Conservation (phyloP, 1,140 invertebrate genomes). For the Amphibalanus amphitrite region DNA sequence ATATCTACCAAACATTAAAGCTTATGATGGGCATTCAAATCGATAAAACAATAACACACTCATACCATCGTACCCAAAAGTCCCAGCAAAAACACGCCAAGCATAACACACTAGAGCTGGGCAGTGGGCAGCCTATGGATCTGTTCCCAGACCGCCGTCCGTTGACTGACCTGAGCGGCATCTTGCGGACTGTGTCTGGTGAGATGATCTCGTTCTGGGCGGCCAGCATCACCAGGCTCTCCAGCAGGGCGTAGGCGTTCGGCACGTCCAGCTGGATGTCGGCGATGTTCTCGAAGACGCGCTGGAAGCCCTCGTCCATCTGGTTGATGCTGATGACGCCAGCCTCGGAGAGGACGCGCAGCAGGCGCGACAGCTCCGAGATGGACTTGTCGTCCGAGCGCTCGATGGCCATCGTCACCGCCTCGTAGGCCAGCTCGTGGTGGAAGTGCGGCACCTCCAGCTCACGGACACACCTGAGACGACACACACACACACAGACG, state of each 20-base stretch:
- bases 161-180: not conserved
- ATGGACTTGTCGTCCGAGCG: slow-evolving; percentile 54
- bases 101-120: too few species aligned
- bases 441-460: slow-evolving; percentile 89
- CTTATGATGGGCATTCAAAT: too few species aligned
- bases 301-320: slow-evolving; percentile 60
- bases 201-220: not conserved
- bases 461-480: slow-evolving; percentile 36
- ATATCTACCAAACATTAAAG: too few species aligned
- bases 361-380: slow-evolving; percentile 55
- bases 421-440: slow-evolving; percentile 65
- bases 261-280: slow-evolving; percentile 83
- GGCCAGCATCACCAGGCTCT: slow-evolving; percentile 49
- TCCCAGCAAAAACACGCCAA: too few species aligned
- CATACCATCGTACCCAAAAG: too few species aligned
- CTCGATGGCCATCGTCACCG: slow-evolving; percentile 64
- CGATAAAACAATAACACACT: too few species aligned
- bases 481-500: not conserved
- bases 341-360: slow-evolving; percentile 50
- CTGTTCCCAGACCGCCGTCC: too few species aligned
- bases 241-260: slow-evolving; percentile 62
- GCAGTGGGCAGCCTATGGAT: too few species aligned
- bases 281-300: slow-evolving; percentile 75
- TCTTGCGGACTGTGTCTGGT: not conserved
- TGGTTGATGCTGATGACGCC: slow-evolving; percentile 65